Evolutionary conservation across 2,113 vertebrate species (phyloP), one percentile per base, ranked within the genome.

Genomic region (Egretta garzetta): DNA sequence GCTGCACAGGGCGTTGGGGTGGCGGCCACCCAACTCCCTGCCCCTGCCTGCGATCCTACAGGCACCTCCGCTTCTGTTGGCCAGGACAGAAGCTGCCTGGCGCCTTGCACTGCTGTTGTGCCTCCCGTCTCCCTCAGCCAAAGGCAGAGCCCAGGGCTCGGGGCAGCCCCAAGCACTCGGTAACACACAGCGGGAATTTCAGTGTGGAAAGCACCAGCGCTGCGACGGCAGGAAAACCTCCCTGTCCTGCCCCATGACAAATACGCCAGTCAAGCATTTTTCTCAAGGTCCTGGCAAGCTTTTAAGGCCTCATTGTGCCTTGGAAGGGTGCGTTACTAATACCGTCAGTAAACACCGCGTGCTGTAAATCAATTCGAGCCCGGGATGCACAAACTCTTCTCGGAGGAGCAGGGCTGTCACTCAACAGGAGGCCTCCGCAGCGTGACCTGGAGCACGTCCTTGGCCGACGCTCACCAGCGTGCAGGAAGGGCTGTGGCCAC

Each of bases 111-210:
- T 53, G 75, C 52, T 4, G 17, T 5, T 35, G 19, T 22, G 6
- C 6, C 2, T 72, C 22, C 26, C 0, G 0, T 18, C 15, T 52
- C 32, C 0, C 0, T 30, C 7, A 47, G 81, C 62, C 9, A 30
- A 56, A 39, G 16, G 23, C 49, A 30, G 35, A 20, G 1, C 33
- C 8, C 59, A 8, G 35, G 35, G 27, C 37, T 50, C 5, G 4
- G 60, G 16, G 84, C 75, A 68, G 76, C 35, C 27, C 45, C 52
- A 33, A 3, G 20, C 0, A 0, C 63, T 28, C 1, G 0, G 0
- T 15, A 27, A 21, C 20, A 23, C 39, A 3, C 35, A 4, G n/a
- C 0, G 23, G 22, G 24, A 20, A 24, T 18, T 59, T 28, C 66
- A 12, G 28, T 3, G 49, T 13, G 41, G 41, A 62, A 21, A 9